phyloP scores from a whole-genome alignment of 2,888 invertebrate genomes.

The Zelleria hepariella region DNA sequence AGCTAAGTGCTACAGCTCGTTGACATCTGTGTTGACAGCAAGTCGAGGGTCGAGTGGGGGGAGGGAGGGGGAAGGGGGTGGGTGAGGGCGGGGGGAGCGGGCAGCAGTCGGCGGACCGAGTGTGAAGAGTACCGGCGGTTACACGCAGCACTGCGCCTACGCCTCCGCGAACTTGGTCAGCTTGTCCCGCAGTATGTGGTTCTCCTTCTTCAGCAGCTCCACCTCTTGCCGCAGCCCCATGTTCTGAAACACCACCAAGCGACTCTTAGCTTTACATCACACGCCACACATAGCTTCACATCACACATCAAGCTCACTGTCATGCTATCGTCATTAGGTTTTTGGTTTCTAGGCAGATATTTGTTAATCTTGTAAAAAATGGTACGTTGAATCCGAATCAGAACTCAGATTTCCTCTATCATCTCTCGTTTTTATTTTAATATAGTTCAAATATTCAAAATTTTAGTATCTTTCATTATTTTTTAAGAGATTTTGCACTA shows the following conservation, averaged over 20 bases:
- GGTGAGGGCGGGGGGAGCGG: constrained; percentile 9
- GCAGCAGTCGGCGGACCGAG: constrained; percentile 22
- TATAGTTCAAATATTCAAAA: too few species aligned
- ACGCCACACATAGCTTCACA: too few species aligned
- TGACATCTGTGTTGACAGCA: neutral
- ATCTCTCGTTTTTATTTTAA: too few species aligned
- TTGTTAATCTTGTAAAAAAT: too few species aligned
- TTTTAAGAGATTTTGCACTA: too few species aligned
- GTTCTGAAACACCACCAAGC: constrained; percentile 74
- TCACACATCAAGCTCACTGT: too few species aligned
- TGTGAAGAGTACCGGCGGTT: constrained; percentile 31
- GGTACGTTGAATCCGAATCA: too few species aligned
- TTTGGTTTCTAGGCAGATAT: too few species aligned
- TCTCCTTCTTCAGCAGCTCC: constrained; percentile 92
- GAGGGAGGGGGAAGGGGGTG: constrained; percentile 7
- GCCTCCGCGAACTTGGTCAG: constrained; percentile 90
- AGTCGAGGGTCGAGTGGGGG: neutral
- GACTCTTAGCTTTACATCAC: neutral
- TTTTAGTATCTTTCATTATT: too few species aligned
- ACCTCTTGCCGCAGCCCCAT: constrained; percentile 91
- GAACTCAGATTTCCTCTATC: too few species aligned
- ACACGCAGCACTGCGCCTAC: constrained; percentile 52
- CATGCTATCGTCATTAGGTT: too few species aligned
- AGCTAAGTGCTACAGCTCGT: neutral
- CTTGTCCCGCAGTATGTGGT: constrained; percentile 90